A percentile compares a stretch with the other conserved stretches of the same genome.
Conservation (phyloP, 2,797 vertebrate species). For the Miichthys miiuy region DNA sequence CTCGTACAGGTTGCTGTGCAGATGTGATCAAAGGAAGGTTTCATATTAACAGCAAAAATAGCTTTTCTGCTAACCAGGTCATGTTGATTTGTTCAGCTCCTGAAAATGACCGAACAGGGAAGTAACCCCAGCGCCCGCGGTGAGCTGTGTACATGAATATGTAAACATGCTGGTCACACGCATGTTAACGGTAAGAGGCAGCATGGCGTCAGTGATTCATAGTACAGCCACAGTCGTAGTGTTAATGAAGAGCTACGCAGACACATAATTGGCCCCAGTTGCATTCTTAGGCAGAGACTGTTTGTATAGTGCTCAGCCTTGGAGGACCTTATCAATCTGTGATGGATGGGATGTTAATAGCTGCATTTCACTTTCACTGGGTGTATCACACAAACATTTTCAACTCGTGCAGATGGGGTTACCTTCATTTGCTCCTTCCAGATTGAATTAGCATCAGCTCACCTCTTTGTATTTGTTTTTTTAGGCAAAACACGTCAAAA, state of each 20-base stretch:
- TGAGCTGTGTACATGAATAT: conserved; percentile 46
- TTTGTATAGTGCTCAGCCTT: not conserved
- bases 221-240: not conserved
- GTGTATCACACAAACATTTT: not conserved
- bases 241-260: conserved; percentile 22
- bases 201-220: conserved; percentile 29
- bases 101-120: conserved; percentile 32
- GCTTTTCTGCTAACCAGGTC: conserved; percentile 34
- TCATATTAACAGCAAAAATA: conserved; percentile 14
- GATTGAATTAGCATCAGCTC: not conserved
- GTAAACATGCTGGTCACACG: conserved; percentile 10
- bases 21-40: conserved; percentile 51
- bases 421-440: not conserved
- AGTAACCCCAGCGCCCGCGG: not conserved
- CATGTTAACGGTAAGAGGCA: conserved; percentile 14
- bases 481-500: not conserved
- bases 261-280: conserved; percentile 5
- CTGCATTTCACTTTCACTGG: not conserved
- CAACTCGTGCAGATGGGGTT: not conserved
- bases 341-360: not conserved
- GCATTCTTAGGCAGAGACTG: not conserved
- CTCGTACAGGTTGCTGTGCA: conserved; percentile 22
- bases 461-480: not conserved
- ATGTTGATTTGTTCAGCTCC: conserved; percentile 39
- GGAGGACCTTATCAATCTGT: not conserved